Evolutionary conservation across 2,113 vertebrate species (phyloP).

Genomic region (Pomatostomus ruficeps): DNA sequence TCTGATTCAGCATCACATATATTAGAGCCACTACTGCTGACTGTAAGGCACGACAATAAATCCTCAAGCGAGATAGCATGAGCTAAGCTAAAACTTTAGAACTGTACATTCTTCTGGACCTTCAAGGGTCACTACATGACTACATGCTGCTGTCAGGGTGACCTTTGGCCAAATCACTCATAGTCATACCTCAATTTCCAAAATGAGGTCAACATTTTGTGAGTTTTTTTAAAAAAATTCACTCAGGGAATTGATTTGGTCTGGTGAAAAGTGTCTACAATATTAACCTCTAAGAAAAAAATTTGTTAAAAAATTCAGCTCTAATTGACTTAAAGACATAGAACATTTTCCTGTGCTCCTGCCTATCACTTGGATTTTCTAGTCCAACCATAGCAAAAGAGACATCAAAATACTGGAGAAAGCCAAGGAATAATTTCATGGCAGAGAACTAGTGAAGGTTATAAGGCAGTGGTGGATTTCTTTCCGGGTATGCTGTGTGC

Average conservation of each 20-base stretch:
- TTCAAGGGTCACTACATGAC: neutral
- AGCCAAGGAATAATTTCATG: neutral
- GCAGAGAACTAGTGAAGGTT: neutral
- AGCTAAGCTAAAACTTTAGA: neutral
- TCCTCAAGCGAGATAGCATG: neutral
- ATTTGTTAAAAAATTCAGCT: neutral
- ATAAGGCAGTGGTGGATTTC: neutral
- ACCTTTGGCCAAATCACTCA: neutral
- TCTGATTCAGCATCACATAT: constrained; percentile 37
- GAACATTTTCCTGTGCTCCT: neutral
- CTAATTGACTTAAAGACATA: neutral
- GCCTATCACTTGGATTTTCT: neutral
- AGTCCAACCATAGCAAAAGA: neutral
- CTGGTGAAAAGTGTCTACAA: neutral
- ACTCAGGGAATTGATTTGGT: neutral
- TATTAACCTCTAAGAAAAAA: neutral
- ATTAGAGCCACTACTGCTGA: neutral
- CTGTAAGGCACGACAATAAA: constrained; percentile 12
- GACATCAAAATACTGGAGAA: neutral
- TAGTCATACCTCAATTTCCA: neutral
- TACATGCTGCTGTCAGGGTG: neutral
- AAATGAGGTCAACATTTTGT: neutral
- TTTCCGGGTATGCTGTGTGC: neutral
- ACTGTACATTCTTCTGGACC: neutral
- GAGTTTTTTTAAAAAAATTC: neutral